Conservation (phyloP, 2,113 vertebrate genomes). For the Cyprinus carpio region DNA sequence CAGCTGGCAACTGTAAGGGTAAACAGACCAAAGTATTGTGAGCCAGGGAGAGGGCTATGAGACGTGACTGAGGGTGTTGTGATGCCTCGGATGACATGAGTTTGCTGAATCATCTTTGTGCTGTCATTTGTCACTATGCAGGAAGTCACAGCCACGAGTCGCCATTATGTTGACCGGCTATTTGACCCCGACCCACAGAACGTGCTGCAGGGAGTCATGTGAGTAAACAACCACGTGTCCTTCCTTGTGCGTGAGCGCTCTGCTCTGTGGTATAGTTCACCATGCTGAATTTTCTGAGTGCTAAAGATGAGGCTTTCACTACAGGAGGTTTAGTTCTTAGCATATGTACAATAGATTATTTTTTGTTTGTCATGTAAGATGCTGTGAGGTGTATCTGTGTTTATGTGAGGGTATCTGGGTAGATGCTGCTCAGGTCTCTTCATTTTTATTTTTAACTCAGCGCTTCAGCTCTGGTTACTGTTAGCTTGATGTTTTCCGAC, state of each 20-base stretch:
- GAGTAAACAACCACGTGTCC: constrained; percentile 73
- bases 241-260: background rate
- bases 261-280: background rate
- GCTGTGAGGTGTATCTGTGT: constrained; percentile 39
- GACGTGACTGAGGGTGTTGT: background rate
- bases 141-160: constrained; percentile 98
- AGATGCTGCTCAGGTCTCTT: constrained; percentile 49
- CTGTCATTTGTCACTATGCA: constrained; percentile 71
- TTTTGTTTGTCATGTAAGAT: background rate
- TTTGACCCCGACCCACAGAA: constrained; percentile 99
- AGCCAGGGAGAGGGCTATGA: constrained; percentile 32
- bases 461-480: constrained; percentile 69
- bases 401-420: constrained; percentile 1
- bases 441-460: constrained; percentile 75
- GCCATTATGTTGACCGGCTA: constrained; percentile 98
- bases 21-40: constrained; percentile 57
- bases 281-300: background rate
- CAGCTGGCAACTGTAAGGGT: constrained; percentile 44
- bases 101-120: constrained; percentile 44
- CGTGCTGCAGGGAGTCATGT: constrained; percentile 99
- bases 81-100: background rate
- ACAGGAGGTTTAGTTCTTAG: background rate
- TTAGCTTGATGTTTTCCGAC: constrained; percentile 55
- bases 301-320: background rate
- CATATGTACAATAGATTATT: too few species aligned